Percentiles rank a stretch among this genome's conserved stretches.
These are phyloP conservation scores for Agrilus mali DNA, from an alignment of 2,888 invertebrate species.

Conservation along the genomic window DNA sequence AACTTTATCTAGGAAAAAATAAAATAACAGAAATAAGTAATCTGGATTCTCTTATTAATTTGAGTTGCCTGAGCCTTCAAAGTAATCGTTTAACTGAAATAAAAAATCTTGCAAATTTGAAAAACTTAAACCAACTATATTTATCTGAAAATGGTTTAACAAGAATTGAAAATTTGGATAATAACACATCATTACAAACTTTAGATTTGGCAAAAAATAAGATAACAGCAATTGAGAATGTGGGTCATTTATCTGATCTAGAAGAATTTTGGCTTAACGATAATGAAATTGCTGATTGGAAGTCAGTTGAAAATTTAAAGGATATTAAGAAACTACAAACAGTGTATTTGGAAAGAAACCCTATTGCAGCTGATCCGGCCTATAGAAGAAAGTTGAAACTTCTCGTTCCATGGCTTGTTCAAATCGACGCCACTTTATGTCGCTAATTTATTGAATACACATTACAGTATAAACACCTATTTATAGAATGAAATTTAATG, in stretches of 20 bases:
- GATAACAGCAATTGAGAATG: conserved; percentile 65
- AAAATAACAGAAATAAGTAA: conserved; percentile 84
- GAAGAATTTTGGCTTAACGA: conserved; percentile 96
- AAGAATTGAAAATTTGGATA: conserved; percentile 68
- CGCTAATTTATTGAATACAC: conserved; percentile 35
- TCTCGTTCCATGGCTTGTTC: conserved; percentile 69
- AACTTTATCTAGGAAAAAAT: conserved; percentile 86
- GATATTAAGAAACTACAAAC: conserved; percentile 58
- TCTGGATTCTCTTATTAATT: conserved; percentile 54
- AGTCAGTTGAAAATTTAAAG: conserved; percentile 60
- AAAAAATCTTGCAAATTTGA: conserved; percentile 69
- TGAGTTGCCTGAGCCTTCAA: conserved; percentile 78
- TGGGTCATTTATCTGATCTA: conserved; percentile 61
- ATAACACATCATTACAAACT: conserved; percentile 61
- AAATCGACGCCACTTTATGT: conserved; percentile 93
- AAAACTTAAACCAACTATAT: conserved; percentile 65
- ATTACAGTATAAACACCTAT: neutral
- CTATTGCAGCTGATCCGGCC: conserved; percentile 67
- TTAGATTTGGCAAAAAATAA: conserved; percentile 85
- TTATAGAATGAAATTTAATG: neutral
- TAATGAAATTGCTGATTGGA: conserved; percentile 79
- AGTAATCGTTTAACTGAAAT: conserved; percentile 83
- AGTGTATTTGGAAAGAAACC: conserved; percentile 91
- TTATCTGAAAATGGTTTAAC: conserved; percentile 92
- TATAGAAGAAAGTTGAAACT: conserved; percentile 88